Conservation (phyloP, 2,113 vertebrate species). For the Spermophilus dauricus region DNA sequence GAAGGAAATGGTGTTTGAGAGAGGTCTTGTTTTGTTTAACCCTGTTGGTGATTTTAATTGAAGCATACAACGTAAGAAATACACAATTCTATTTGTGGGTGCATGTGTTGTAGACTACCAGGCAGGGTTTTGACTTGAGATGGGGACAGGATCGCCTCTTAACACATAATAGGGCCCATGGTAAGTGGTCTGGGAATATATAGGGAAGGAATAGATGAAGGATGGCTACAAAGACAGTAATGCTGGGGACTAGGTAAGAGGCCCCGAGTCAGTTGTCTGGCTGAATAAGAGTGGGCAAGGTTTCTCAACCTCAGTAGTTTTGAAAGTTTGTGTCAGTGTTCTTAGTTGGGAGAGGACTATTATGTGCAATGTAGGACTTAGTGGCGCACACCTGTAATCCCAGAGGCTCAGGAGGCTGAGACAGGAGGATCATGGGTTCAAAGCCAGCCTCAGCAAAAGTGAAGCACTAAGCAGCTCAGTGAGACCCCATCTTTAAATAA, state of each 20-base stretch:
- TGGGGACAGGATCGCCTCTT: background rate
- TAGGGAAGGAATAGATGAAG: background rate
- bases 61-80: background rate
- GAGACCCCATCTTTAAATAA: too few relatives aligned
- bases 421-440: too few relatives aligned
- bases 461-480: too few relatives aligned
- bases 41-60: background rate
- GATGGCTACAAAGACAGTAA: background rate
- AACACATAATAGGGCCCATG: background rate
- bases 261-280: background rate
- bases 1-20: background rate
- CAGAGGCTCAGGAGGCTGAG: too few relatives aligned
- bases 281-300: background rate
- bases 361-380: background rate
- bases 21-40: background rate
- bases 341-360: too few relatives aligned
- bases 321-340: background rate
- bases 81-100: background rate
- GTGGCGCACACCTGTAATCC: too few relatives aligned
- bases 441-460: too few relatives aligned
- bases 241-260: background rate
- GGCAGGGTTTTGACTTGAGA: background rate
- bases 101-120: background rate
- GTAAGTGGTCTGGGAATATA: background rate
- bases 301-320: background rate